phyloP scores from a whole-genome alignment of 2,113 vertebrate genomes.

The Halcyon senegalensis region DNA sequence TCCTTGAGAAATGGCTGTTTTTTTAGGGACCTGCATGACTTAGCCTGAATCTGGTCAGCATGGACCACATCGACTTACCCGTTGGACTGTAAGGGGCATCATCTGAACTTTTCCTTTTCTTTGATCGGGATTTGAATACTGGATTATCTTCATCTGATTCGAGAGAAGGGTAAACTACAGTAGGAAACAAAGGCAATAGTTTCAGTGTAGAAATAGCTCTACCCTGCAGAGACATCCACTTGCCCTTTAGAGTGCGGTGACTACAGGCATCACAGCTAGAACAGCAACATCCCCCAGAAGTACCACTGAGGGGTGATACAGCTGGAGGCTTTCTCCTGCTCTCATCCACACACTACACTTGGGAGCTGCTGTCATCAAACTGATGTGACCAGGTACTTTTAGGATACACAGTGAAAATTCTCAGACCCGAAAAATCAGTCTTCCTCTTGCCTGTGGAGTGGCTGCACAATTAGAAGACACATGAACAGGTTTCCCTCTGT shows the following conservation, averaged over 20 bases:
- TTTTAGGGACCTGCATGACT: neutral
- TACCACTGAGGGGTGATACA: neutral
- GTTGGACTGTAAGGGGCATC: conserved; percentile 98
- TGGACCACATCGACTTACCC: conserved; percentile 72
- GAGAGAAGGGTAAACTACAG: conserved; percentile 93
- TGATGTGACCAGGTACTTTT: neutral
- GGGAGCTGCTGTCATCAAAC: neutral
- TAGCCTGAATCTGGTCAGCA: neutral
- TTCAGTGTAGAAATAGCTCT: neutral
- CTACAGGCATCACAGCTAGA: neutral
- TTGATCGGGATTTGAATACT: conserved; percentile 98
- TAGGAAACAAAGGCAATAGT: neutral
- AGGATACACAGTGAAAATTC: neutral
- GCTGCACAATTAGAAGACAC: neutral
- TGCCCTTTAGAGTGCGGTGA: neutral
- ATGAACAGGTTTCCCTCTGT: neutral
- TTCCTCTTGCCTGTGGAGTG: neutral
- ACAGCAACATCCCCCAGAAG: neutral
- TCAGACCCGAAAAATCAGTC: neutral
- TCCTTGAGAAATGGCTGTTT: neutral
- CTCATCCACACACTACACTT: neutral
- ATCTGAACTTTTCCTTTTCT: conserved; percentile 96
- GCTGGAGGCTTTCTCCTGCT: neutral
- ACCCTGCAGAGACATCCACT: neutral
- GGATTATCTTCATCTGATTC: conserved; percentile 99